A percentile compares a stretch with the other conserved stretches of the same genome.
phyloP scores from a whole-genome alignment of 2,113 vertebrate species.

The Astur gentilis region DNA sequence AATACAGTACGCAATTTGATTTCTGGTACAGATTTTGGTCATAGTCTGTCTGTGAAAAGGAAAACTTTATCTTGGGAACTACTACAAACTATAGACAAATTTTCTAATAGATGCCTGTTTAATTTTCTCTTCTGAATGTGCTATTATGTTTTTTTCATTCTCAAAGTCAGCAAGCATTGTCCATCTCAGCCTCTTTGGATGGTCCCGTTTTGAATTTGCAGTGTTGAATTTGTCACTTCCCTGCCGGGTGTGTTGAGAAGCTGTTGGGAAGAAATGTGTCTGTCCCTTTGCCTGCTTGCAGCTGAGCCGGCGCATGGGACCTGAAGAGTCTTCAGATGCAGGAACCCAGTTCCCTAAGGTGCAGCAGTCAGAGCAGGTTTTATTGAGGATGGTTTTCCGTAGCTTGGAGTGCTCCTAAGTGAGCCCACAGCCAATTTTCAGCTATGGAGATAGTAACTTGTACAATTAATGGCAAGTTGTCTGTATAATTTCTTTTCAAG shows the following conservation, averaged over 20 bases:
- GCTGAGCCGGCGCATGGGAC: neutral
- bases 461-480: neutral
- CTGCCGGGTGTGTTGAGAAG: neutral
- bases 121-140: neutral
- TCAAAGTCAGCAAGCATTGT: neutral
- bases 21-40: neutral
- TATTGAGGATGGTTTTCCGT: neutral
- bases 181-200: neutral
- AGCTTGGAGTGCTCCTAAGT: neutral
- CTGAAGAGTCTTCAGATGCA: neutral
- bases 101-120: neutral
- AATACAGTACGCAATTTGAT: neutral
- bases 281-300: neutral
- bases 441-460: neutral
- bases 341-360: neutral
- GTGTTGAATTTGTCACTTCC: neutral
- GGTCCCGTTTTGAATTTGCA: neutral
- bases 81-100: neutral
- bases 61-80: neutral
- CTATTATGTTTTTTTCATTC: neutral
- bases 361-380: neutral
- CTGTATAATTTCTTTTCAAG: constrained; percentile 5
- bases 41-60: neutral
- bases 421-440: neutral
- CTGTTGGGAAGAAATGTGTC: neutral